Evolutionary conservation across 2,113 vertebrate genomes (phyloP).

Genomic region (Ascaphus truei): DNA sequence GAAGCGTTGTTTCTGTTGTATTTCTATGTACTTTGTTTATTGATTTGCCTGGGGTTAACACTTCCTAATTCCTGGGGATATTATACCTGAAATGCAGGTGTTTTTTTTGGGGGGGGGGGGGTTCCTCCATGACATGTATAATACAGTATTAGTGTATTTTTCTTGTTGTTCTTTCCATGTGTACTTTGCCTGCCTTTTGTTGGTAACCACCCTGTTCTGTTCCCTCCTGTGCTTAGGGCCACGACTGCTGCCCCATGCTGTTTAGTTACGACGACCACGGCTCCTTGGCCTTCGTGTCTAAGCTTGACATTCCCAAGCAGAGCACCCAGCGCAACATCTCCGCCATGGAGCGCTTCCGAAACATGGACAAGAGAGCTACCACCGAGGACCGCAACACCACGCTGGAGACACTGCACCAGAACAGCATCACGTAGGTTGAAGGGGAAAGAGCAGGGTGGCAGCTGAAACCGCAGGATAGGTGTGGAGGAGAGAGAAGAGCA

Average conservation of each 20-base stretch:
- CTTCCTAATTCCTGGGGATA: too few species aligned
- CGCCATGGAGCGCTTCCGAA: conserved; percentile 97
- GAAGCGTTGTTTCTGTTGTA: too few species aligned
- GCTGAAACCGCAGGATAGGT: accelerated
- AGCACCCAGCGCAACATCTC: conserved; percentile 97
- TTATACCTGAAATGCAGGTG: too few species aligned
- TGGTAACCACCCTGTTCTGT: neutral
- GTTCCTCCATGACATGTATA: too few species aligned
- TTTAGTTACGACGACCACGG: conserved; percentile 91
- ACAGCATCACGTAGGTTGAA: conserved; percentile 92
- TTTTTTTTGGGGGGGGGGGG: too few species aligned
- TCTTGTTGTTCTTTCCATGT: too few species aligned
- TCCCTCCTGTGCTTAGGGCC: conserved; percentile 66
- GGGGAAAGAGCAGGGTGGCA: too few species aligned
- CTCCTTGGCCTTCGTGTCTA: conserved; percentile 84
- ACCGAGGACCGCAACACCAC: conserved; percentile 93
- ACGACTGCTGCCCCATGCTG: conserved; percentile 97
- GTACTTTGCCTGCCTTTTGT: too few species aligned
- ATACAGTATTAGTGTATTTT: too few species aligned
- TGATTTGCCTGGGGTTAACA: too few species aligned
- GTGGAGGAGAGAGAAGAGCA: neutral
- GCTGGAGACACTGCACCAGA: conserved; percentile 96
- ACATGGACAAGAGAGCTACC: conserved; percentile 98
- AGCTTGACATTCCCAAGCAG: conserved; percentile 96
- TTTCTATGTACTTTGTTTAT: too few species aligned